Percentiles rank a stretch among this genome's conserved stretches.
Conservation (phyloP, 2,113 vertebrate species). For the human region DNA sequence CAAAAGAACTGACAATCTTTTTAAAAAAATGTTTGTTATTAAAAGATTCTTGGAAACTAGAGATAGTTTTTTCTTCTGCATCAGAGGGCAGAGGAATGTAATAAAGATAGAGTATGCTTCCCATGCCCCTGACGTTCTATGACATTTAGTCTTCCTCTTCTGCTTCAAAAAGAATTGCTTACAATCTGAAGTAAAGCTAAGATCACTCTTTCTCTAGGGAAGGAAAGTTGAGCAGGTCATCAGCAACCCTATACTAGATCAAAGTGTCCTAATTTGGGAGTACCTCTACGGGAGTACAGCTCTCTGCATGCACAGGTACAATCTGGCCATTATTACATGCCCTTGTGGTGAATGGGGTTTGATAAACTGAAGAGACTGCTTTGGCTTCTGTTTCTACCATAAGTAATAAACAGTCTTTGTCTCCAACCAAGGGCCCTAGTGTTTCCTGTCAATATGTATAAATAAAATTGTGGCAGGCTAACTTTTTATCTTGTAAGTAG, state of each 20-base stretch:
- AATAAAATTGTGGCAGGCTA: not conserved
- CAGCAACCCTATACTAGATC: not conserved
- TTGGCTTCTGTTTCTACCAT: not conserved
- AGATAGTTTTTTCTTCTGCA: not conserved
- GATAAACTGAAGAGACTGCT: not conserved
- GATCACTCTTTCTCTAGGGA: not conserved
- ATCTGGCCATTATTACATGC: not conserved
- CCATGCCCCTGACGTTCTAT: not conserved
- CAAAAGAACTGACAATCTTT: not conserved
- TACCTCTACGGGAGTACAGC: not conserved
- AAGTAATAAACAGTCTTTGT: not conserved
- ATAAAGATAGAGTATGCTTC: not conserved
- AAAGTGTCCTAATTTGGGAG: not conserved
- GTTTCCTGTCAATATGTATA: not conserved
- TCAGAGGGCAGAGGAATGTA: not conserved
- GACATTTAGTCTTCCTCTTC: not conserved
- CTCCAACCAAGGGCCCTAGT: not conserved
- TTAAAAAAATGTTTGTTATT: not conserved
- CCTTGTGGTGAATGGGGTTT: not conserved
- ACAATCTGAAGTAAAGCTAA: not conserved
- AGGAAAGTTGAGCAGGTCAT: not conserved
- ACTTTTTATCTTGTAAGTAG: not conserved
- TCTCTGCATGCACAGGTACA: not conserved
- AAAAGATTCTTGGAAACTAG: not conserved
- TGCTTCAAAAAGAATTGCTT: not conserved